These are phyloP conservation scores for Pyrocephalus nanus DNA, from an alignment of 2,797 vertebrate genomes.

Conservation along the genomic window DNA sequence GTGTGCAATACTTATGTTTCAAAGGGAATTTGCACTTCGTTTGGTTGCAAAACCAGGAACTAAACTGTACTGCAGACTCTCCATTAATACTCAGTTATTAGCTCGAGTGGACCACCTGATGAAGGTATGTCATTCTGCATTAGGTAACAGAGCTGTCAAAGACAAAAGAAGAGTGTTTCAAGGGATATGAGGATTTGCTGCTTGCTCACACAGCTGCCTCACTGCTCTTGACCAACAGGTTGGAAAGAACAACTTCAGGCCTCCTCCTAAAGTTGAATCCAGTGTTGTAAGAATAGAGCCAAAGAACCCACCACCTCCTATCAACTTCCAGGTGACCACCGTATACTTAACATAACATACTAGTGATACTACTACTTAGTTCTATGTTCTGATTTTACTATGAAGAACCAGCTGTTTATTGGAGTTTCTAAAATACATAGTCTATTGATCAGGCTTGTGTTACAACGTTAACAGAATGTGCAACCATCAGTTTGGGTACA, in stretches of 20 bases:
- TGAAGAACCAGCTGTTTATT: background rate
- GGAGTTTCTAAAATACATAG: background rate
- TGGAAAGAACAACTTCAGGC: constrained; percentile 96
- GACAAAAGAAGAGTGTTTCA: background rate
- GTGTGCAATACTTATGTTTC: constrained; percentile 98
- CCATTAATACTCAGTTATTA: constrained; percentile 95
- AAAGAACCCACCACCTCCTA: constrained; percentile 94
- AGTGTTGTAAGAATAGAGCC: constrained; percentile 98
- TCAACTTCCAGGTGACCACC: constrained; percentile 91
- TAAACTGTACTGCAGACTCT: constrained; percentile 94
- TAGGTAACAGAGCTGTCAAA: background rate
- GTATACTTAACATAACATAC: background rate
- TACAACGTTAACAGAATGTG: rapidly evolving
- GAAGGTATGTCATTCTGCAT: constrained; percentile 82
- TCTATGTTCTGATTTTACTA: background rate
- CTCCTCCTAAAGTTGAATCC: constrained; percentile 97
- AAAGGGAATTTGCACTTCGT: constrained; percentile 96
- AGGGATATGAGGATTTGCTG: background rate
- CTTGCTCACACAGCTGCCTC: background rate
- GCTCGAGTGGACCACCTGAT: constrained; percentile 96
- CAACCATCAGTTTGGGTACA: rapidly evolving
- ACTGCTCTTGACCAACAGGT: constrained; percentile 79
- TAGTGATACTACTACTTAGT: background rate
- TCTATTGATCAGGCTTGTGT: background rate
- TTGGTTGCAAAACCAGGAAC: constrained; percentile 93